These are phyloP conservation scores for Drosophila subquinaria DNA, from an alignment of 2,888 invertebrate species.

Conservation along the genomic window DNA sequence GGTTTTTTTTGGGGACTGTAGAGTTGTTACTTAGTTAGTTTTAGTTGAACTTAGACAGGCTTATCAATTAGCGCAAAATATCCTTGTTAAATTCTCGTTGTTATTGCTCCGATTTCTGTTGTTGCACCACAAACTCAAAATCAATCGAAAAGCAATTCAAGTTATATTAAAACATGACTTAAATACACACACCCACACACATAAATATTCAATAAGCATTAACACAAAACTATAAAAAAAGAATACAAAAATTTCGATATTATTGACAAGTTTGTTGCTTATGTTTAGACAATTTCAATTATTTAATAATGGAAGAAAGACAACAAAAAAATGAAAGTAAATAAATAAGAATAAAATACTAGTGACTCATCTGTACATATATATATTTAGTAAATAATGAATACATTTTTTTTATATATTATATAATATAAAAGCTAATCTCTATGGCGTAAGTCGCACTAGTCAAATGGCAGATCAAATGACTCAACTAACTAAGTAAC, in stretches of 20 bases:
- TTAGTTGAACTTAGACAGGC: constrained; percentile 34
- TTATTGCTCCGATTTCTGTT: constrained; percentile 21
- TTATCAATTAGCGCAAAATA: constrained; percentile 27
- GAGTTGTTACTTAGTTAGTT: constrained; percentile 28
- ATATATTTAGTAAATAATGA: constrained; percentile 21
- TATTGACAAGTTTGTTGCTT: constrained; percentile 44
- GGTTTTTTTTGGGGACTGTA: constrained; percentile 6
- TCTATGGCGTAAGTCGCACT: constrained; percentile 43
- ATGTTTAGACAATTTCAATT: constrained; percentile 46
- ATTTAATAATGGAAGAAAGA: constrained; percentile 1
- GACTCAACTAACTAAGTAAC: constrained; percentile 52
- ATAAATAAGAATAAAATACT: constrained; percentile 1
- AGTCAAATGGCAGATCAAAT: constrained; percentile 46
- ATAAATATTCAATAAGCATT: constrained; percentile 18
- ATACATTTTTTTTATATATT: constrained; percentile 34
- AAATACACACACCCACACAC: constrained; percentile 18
- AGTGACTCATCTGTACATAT: constrained; percentile 37
- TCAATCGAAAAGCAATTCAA: constrained; percentile 74
- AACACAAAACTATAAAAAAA: constrained; percentile 7
- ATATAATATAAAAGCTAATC: constrained; percentile 19
- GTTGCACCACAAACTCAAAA: constrained; percentile 2
- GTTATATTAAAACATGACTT: constrained; percentile 68
- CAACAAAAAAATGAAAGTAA: background rate
- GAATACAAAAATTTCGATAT: constrained; percentile 12
- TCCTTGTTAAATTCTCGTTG: constrained; percentile 3